Evolutionary conservation across 2,888 invertebrate genomes (phyloP).

Genomic region (Drosophila cognata): DNA sequence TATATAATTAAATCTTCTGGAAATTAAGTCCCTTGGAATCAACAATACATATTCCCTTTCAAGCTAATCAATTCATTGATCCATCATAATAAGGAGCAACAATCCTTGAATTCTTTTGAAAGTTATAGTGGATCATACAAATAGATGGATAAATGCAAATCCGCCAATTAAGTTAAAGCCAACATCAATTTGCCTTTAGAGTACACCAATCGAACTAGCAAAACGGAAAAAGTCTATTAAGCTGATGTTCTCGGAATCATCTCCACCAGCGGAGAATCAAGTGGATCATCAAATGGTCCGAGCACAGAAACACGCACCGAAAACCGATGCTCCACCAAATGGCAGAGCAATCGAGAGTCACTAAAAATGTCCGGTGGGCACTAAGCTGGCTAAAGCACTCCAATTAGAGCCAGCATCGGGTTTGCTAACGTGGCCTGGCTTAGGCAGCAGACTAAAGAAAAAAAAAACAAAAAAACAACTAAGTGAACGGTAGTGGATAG

Average conservation of each 20-base stretch:
- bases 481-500: background rate
- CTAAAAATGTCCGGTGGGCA: conserved; percentile 46
- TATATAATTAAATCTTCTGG: background rate
- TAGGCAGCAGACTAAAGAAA: conserved; percentile 5
- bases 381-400: conserved; percentile 55
- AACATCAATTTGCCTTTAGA: background rate
- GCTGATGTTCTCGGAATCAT: background rate
- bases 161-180: background rate
- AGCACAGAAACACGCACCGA: background rate
- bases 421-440: conserved; percentile 18
- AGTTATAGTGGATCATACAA: background rate
- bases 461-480: background rate
- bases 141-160: background rate
- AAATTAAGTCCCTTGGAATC: background rate
- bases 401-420: conserved; percentile 50
- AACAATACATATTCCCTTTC: background rate
- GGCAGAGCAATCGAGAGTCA: conserved; percentile 43
- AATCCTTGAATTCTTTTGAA: background rate
- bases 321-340: conserved; percentile 11
- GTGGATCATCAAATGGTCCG: background rate
- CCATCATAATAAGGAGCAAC: background rate
- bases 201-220: background rate
- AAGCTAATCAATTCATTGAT: background rate
- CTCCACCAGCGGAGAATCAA: background rate
- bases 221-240: background rate